Evolutionary conservation across 2,113 vertebrate genomes (phyloP), one percentile per base, ranked within the genome.

Genomic region (Otolemur garnettii): DNA sequence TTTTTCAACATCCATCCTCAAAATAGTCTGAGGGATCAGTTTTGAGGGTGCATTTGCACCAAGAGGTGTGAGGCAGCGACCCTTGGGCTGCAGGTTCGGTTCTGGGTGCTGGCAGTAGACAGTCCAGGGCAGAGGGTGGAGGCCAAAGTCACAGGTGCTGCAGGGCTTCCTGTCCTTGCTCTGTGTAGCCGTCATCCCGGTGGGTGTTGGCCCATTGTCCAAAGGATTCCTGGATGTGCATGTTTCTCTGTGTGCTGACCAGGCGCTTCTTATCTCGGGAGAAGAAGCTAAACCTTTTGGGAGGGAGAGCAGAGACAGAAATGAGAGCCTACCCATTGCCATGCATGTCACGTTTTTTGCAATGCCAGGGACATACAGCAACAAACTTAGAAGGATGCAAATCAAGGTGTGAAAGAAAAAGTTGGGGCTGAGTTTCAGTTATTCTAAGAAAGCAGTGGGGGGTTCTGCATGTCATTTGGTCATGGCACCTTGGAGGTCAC

Each of bases 281-380:
- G 98, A 99, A 99, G 98, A 99, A 99, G 96, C 99, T 99, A 99
- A 99, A 99, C 99, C 99, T 99, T 98, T 75, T 0, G 69, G 62
- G 83, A 0, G 66, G 80, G 93, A 87, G 24, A 84, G 59, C 50
- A 69, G 42, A 86, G 62, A 96, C 22, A 82, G 21, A 80, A 35
- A 28, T 78, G 55, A 97, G 89, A n/a, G 60, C 66, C 8, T 1
- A 2, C 21, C 24, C 82, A 3, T 2, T 2, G 81, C 45, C 1
- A 13, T 21, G 8, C 42, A 9, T 2, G 0, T 5, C 0, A 14
- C 5, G 1, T 17, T 5, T 74, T 22, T 19, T 30, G 62, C 95
- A 22, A 15, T 0, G 55, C 89, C 13, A 2, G 82, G 50, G 71
- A 85, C 91, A 68, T 0, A 45, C 0, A 50, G 79, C 91, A 81